A percentile compares a stretch with the other conserved stretches of the same genome.
Conservation (phyloP, 2,888 invertebrate species). For the Lasioglossum calceatum region DNA sequence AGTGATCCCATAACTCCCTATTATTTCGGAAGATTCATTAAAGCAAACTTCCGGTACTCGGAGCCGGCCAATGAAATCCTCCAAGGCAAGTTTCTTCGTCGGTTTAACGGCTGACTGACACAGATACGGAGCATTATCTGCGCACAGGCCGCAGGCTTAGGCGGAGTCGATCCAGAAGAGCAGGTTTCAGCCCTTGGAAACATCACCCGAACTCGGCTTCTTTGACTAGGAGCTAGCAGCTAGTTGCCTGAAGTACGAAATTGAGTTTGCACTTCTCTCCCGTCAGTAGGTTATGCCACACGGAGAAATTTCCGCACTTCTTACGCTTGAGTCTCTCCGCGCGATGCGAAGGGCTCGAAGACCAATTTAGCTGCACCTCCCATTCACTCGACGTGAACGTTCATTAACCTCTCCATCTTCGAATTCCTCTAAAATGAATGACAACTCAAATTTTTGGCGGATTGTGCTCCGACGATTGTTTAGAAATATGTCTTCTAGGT, state of each 20-base stretch:
- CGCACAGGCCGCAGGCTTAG: background rate
- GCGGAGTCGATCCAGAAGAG: background rate
- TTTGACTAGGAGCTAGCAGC: background rate
- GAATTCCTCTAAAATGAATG: background rate
- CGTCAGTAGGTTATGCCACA: background rate
- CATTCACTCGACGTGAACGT: background rate
- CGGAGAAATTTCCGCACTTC: background rate
- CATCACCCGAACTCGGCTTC: background rate
- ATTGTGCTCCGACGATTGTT: too few species aligned
- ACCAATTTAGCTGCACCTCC: background rate
- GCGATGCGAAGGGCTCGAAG: background rate
- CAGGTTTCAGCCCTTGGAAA: background rate
- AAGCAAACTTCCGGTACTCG: conserved; percentile 22
- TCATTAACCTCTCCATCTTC: background rate
- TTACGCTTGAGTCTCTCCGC: background rate
- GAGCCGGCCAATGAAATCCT: conserved; percentile 1
- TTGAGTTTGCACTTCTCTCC: conserved; percentile 11
- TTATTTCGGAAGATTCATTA: conserved; percentile 37
- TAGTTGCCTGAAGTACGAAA: background rate
- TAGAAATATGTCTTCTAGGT: background rate
- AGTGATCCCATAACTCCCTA: conserved; percentile 15
- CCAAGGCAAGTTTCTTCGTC: background rate
- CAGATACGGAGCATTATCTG: conserved; percentile 30
- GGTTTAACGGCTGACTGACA: conserved; percentile 19
- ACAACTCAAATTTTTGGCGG: background rate